Evolutionary conservation across 2,888 invertebrate genomes (phyloP).

Genomic region (Spodoptera exigua): DNA sequence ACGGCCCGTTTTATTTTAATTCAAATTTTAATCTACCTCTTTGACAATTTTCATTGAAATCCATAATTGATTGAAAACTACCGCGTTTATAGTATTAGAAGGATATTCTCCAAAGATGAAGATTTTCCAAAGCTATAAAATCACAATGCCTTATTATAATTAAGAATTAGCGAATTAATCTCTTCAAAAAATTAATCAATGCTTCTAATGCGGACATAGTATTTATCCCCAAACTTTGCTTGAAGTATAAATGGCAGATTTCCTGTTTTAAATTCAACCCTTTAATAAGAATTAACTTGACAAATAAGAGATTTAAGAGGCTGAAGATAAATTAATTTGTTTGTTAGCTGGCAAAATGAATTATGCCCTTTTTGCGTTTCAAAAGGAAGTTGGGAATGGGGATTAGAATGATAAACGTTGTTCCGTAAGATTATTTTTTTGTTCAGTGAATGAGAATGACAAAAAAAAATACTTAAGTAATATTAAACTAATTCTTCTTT

Average conservation of each 20-base stretch:
- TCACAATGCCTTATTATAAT: too few relatives aligned
- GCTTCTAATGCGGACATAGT: background rate
- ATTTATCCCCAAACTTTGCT: constrained; percentile 1
- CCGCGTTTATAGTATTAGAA: too few relatives aligned
- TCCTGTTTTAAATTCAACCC: constrained; percentile 24
- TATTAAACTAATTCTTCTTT: too few relatives aligned
- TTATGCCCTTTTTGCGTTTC: constrained; percentile 13
- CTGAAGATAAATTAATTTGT: constrained; percentile 40
- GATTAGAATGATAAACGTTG: background rate
- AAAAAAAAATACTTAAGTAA: too few relatives aligned
- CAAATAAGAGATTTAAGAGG: constrained; percentile 44
- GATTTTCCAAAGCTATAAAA: too few relatives aligned
- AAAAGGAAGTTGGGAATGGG: constrained; percentile 18
- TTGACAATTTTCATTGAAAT: too few relatives aligned
- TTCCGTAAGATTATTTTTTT: background rate
- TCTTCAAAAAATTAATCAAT: background rate
- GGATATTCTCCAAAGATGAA: too few relatives aligned
- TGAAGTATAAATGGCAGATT: constrained; percentile 19
- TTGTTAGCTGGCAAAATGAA: constrained; percentile 25
- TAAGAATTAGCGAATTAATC: too few relatives aligned
- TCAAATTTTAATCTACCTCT: too few relatives aligned
- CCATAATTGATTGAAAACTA: too few relatives aligned
- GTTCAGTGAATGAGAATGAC: too few relatives aligned
- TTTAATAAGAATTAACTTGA: constrained; percentile 44
- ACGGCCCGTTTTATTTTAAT: too few relatives aligned